A percentile compares a stretch with the other conserved stretches of the same genome.
phyloP scores from a whole-genome alignment of 2,888 invertebrate genomes.

The Apocheima hispidaria region DNA sequence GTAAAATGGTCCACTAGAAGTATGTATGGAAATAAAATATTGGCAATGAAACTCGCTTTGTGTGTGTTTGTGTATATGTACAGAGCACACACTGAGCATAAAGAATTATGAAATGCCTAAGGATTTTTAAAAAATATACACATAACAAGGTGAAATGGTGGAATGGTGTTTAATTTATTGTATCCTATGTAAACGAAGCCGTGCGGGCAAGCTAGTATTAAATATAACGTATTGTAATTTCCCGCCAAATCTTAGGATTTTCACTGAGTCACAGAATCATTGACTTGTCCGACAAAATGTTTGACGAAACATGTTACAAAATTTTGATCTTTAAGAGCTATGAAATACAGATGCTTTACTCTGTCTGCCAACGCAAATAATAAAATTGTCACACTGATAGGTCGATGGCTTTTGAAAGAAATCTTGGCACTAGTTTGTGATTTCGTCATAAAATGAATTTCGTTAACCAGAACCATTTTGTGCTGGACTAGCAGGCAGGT shows the following conservation, averaged over 20 bases:
- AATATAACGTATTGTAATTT: background rate
- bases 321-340: conserved; percentile 49
- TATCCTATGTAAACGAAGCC: too few species aligned
- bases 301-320: conserved; percentile 2
- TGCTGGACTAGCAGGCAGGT: conserved; percentile 5
- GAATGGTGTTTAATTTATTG: too few species aligned
- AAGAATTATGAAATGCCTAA: too few species aligned
- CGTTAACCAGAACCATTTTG: conserved; percentile 69
- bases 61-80: too few species aligned
- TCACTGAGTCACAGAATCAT: conserved; percentile 46
- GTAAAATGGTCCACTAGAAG: too few species aligned
- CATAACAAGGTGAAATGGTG: too few species aligned
- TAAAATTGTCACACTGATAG: conserved; percentile 58
- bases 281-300: conserved; percentile 53
- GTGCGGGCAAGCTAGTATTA: too few species aligned
- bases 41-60: too few species aligned
- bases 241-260: background rate
- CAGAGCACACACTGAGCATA: too few species aligned
- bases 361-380: conserved; percentile 34
- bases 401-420: conserved; percentile 81
- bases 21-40: too few species aligned
- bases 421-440: conserved; percentile 77
- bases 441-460: conserved; percentile 78
- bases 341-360: conserved; percentile 33
- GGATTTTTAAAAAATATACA: too few species aligned